Percentiles rank a stretch among this genome's conserved stretches.
phyloP scores from a whole-genome alignment of 2,797 vertebrate genomes.

The Macropodus opercularis region DNA sequence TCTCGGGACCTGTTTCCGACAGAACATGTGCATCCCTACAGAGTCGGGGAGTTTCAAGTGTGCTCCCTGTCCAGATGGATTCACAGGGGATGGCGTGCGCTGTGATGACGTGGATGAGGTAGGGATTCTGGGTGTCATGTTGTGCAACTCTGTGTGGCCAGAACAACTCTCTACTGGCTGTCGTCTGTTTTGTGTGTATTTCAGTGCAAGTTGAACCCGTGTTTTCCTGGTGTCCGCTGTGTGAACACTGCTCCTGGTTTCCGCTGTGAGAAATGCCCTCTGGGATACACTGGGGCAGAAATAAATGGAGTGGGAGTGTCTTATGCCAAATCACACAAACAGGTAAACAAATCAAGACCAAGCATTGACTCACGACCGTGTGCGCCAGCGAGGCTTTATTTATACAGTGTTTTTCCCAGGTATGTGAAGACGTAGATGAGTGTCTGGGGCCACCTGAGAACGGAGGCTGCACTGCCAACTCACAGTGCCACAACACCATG shows the following conservation, averaged over 20 bases:
- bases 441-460: slow-evolving; percentile 83
- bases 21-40: slow-evolving; percentile 85
- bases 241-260: slow-evolving; percentile 92
- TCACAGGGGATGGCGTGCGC: slow-evolving; percentile 88
- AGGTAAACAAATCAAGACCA: slow-evolving; percentile 75
- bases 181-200: slow-evolving; percentile 11
- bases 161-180: neutral
- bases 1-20: slow-evolving; percentile 89
- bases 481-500: slow-evolving; percentile 90
- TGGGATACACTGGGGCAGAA: slow-evolving; percentile 86
- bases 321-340: slow-evolving; percentile 89
- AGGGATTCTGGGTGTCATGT: slow-evolving; percentile 6
- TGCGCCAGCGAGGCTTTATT: neutral
- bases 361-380: neutral
- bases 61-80: slow-evolving; percentile 92
- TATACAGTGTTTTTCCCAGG: slow-evolving; percentile 36
- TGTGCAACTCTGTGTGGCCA: neutral
- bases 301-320: slow-evolving; percentile 87
- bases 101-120: slow-evolving; percentile 96
- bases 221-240: slow-evolving; percentile 90
- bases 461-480: slow-evolving; percentile 90
- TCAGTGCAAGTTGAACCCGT: slow-evolving; percentile 92
- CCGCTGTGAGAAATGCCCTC: slow-evolving; percentile 89
- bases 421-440: slow-evolving; percentile 90
- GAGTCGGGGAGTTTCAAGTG: slow-evolving; percentile 84